Base-by-base conservation (phyloP, 2,888 invertebrate species). In the Aradus depressus region DNA sequence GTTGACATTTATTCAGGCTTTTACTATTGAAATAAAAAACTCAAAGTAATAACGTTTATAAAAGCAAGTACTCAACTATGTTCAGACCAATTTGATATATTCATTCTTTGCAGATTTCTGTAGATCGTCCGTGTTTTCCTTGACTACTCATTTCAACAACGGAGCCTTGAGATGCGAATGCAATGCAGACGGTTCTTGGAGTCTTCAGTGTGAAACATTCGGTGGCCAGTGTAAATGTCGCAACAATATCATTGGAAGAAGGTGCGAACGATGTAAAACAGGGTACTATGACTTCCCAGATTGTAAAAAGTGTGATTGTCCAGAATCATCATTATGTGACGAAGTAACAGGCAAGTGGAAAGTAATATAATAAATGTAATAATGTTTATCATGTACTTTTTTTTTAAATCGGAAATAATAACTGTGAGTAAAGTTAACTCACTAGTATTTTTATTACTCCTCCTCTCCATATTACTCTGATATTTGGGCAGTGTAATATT, bases 181-280 rank as follows among this genome's bases (percentile, higher is more conserved):
- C 66, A 84, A 93, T 66, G 81, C 81, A 61, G 80, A 81, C 52
- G 96, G 97, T 0, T 88, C 93, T 0, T 72, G 75, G 44, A 85
- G 83, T 62, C 85, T 95, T 64, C 83, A 86, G 61, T 98, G 98
- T 65, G 82, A 86, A 56, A 77, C 81, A 32, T 96, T 93, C 66
- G 98, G 98, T 0, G 98, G 98, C 0, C 95, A 97, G 67, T 98
- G 98, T 66, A 79, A 80, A 3, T 98, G 98, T 68, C 83, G 83
- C 63, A 77, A 83, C 0, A 85, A 97, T 67, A 86, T 99, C 2
- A 93, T 98, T 58, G 97, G 97, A 1, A 75, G 96, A 26, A 80
- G 77, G 1, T 91, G 80, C 62, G 81, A 81, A 47, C 75, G 79
- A 3, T 91, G 91, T 67, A 76, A 81, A 55, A 89, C 92, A 0